These are phyloP conservation scores for Metopolophium dirhodum DNA, from an alignment of 1,140 invertebrate species.

Conservation along the genomic window DNA sequence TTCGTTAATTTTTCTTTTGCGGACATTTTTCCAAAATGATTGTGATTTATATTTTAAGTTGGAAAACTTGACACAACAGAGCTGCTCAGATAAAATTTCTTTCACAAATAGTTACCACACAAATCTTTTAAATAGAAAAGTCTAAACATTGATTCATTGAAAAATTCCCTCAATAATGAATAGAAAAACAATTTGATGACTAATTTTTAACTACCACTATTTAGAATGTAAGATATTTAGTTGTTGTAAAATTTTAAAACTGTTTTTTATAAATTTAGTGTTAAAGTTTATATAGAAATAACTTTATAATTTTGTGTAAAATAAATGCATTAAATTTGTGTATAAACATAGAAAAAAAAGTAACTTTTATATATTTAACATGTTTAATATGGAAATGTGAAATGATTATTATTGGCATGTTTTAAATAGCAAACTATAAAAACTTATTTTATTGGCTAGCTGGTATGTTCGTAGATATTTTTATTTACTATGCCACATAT, in stretches of 20 bases:
- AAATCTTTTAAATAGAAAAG: neutral
- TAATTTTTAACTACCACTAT: slow-evolving; percentile 28
- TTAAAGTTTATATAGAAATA: slow-evolving; percentile 9
- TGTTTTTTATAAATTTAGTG: slow-evolving; percentile 15
- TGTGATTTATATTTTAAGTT: slow-evolving; percentile 56
- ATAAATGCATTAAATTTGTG: neutral
- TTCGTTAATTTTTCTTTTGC: neutral
- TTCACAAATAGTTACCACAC: slow-evolving; percentile 45
- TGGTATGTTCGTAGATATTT: neutral
- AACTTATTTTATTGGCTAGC: slow-evolving; percentile 1
- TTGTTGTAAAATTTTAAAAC: slow-evolving; percentile 38
- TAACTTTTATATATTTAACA: slow-evolving; percentile 24
- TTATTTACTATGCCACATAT: neutral
- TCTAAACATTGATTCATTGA: slow-evolving; percentile 16
- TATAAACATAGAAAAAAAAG: neutral
- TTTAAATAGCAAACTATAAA: slow-evolving; percentile 25
- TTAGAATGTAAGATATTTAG: slow-evolving; percentile 26
- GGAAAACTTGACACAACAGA: neutral
- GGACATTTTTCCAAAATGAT: slow-evolving; percentile 37
- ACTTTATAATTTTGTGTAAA: slow-evolving; percentile 4
- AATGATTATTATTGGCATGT: slow-evolving; percentile 8
- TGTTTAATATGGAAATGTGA: neutral
- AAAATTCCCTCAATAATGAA: neutral
- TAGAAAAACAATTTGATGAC: slow-evolving; percentile 2
- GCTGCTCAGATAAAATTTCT: slow-evolving; percentile 33